Evolutionary conservation across 2,797 vertebrate genomes (phyloP).

Genomic region (Remorina albescens): DNA sequence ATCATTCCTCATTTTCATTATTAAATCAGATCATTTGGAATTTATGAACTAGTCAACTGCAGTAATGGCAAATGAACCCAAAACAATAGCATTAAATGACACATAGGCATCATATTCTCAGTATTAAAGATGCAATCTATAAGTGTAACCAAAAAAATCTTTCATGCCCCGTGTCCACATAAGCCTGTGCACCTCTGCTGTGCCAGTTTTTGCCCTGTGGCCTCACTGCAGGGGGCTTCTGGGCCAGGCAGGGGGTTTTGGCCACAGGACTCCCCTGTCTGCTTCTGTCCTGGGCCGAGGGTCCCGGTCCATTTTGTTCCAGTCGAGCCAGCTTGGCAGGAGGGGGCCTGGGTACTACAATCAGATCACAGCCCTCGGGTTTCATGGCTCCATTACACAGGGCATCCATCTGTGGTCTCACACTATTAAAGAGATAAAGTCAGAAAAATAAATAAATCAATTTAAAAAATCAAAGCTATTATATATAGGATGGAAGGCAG

Average conservation of each 20-base stretch:
- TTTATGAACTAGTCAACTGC: too few species aligned
- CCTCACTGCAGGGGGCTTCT: slow-evolving; percentile 86
- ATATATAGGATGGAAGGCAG: background rate
- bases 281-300: slow-evolving; percentile 89
- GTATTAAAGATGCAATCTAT: background rate
- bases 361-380: slow-evolving; percentile 91
- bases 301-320: slow-evolving; percentile 87
- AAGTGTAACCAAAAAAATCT: background rate
- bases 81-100: background rate
- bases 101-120: background rate
- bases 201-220: slow-evolving; percentile 90
- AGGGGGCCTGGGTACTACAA: slow-evolving; percentile 89
- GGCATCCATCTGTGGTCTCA: slow-evolving; percentile 90
- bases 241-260: slow-evolving; percentile 89
- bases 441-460: too few species aligned
- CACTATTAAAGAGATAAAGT: slow-evolving; percentile 83
- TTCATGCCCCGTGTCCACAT: background rate
- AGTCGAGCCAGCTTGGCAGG: slow-evolving; percentile 94
- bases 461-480: slow-evolving; percentile 11
- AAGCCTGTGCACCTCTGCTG: slow-evolving; percentile 88
- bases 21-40: too few species aligned
- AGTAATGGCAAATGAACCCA: background rate
- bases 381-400: slow-evolving; percentile 93
- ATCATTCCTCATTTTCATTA: too few species aligned
- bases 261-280: slow-evolving; percentile 91